phyloP scores from a whole-genome alignment of 2,888 invertebrate species.

The Belgica antarctica region DNA sequence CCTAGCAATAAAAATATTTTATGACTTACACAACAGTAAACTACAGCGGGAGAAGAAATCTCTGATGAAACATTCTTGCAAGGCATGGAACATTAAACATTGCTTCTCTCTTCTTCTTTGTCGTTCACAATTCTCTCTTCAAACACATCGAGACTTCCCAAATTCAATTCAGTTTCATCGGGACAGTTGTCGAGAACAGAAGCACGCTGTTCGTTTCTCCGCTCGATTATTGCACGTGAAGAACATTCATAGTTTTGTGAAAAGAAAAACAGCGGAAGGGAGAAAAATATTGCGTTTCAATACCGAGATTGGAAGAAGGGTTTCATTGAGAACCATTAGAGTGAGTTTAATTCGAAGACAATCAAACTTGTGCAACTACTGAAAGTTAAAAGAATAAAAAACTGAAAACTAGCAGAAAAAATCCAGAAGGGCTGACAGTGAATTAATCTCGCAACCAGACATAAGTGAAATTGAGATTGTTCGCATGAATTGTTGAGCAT shows the following conservation, averaged over 20 bases:
- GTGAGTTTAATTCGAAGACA: conserved; percentile 39
- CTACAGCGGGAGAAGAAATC: not conserved
- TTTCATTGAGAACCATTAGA: conserved; percentile 39
- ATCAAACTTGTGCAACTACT: not conserved
- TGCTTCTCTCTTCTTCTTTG: not conserved
- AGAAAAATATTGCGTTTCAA: conserved; percentile 26
- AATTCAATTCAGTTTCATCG: conserved; percentile 39
- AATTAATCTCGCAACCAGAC: conserved; percentile 32
- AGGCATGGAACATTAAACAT: not conserved
- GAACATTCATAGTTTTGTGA: not conserved
- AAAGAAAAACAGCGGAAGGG: not conserved
- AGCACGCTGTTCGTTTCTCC: conserved; percentile 25
- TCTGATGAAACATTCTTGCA: not conserved
- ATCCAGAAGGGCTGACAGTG: not conserved
- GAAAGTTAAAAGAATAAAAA: too few relatives aligned
- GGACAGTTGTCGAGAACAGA: conserved; percentile 37
- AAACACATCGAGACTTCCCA: not conserved
- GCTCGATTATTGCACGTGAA: conserved; percentile 35
- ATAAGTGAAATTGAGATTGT: not conserved
- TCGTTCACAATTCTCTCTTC: not conserved
- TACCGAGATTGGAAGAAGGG: not conserved
- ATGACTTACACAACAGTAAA: not conserved
- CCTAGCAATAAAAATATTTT: conserved; percentile 21
- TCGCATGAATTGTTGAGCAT: not conserved
- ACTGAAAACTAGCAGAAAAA: conserved; percentile 7